Percentiles rank a stretch among this genome's conserved stretches.
Evolutionary conservation across 2,797 vertebrate genomes (phyloP).

Genomic region (Iguana delicatissima): DNA sequence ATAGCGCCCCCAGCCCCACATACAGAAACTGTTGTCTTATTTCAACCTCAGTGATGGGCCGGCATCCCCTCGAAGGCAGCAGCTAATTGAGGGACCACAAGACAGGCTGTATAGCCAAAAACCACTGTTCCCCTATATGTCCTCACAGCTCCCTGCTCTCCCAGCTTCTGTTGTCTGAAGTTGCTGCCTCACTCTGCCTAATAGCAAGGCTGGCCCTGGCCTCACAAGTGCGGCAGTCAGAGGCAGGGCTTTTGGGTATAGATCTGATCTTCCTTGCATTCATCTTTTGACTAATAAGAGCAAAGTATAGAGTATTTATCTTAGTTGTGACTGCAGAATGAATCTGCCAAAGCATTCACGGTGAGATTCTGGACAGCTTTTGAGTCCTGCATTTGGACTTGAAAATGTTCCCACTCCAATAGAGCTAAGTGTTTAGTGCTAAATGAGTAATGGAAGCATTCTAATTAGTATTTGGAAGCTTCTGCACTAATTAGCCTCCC

Average conservation of each 20-base stretch:
- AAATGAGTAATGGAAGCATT: constrained; percentile 2
- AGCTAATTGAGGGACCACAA: background rate
- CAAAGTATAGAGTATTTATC: background rate
- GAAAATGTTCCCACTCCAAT: background rate
- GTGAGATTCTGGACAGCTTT: background rate
- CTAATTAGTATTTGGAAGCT: constrained; percentile 8
- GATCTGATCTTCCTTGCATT: background rate
- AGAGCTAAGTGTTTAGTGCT: background rate
- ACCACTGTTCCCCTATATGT: background rate
- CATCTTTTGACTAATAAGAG: background rate
- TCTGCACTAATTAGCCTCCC: background rate
- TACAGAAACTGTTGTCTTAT: background rate
- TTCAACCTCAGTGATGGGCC: background rate
- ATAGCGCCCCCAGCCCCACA: background rate
- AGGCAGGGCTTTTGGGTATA: background rate
- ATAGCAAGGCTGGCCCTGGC: background rate
- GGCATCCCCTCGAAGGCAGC: background rate
- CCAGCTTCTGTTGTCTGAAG: background rate
- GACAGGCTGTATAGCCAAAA: background rate
- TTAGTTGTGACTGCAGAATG: background rate
- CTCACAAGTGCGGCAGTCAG: background rate
- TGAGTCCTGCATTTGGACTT: background rate
- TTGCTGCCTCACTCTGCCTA: background rate
- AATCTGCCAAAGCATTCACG: background rate
- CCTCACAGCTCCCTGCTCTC: background rate